Conservation (phyloP, 2,888 invertebrate species). For the Neocrepidodera transversa region DNA sequence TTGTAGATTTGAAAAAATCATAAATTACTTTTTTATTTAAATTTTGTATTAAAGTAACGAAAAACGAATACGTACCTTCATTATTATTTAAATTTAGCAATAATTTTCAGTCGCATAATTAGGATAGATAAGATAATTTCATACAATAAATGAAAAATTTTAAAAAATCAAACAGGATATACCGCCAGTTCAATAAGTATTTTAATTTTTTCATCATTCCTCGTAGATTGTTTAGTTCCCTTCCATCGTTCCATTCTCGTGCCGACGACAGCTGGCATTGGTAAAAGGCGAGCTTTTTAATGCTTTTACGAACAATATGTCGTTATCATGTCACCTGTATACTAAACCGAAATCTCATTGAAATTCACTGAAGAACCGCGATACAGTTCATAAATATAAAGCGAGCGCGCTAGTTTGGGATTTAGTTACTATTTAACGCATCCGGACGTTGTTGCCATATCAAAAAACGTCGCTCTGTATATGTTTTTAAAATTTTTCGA, state of each 20-base stretch:
- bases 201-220: no score
- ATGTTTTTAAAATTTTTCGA: background rate
- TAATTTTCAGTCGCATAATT: no score
- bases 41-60: no score
- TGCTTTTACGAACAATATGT: background rate
- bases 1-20: no score
- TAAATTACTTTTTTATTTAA: no score
- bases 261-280: background rate
- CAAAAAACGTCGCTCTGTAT: background rate
- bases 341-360: conserved; percentile 5
- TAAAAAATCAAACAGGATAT: no score
- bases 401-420: background rate
- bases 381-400: conserved; percentile 19
- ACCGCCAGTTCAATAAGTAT: no score
- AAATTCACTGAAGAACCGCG: conserved; percentile 24
- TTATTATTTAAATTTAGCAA: no score
- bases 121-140: no score
- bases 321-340: background rate
- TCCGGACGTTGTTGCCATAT: background rate
- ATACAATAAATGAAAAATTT: no score
- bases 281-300: background rate
- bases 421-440: conserved; percentile 21
- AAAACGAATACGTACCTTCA: no score
- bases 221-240: background rate
- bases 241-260: background rate